These are phyloP conservation scores for Apogon hyalosoma DNA, from an alignment of 2,797 vertebrate genomes.

Conservation along the genomic window DNA sequence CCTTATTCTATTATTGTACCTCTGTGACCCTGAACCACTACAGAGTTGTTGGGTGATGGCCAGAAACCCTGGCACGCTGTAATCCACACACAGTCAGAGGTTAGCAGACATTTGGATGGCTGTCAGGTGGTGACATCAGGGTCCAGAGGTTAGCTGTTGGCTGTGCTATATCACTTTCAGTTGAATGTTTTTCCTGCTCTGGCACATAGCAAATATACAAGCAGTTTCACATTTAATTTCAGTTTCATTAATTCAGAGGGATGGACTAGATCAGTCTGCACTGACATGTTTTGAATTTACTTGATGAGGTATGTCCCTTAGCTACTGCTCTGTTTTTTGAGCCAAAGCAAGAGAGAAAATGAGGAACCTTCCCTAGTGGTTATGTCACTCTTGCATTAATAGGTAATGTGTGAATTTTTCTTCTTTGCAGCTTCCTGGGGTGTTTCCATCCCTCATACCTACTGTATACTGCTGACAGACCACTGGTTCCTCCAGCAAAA, in stretches of 20 bases:
- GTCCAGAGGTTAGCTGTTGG: slow-evolving; percentile 49
- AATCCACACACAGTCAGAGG: slow-evolving; percentile 39
- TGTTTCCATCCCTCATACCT: slow-evolving; percentile 16
- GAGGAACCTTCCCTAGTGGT: slow-evolving; percentile 4
- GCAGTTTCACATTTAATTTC: slow-evolving; percentile 1
- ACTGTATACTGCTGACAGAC: background rate
- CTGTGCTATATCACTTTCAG: slow-evolving; percentile 10
- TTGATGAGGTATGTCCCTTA: background rate
- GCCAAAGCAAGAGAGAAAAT: slow-evolving; percentile 8
- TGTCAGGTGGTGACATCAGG: slow-evolving; percentile 57
- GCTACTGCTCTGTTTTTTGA: slow-evolving; percentile 15
- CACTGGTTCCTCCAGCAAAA: slow-evolving; percentile 5
- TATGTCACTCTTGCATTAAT: slow-evolving; percentile 32
- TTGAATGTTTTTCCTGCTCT: slow-evolving; percentile 22
- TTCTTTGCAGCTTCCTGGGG: slow-evolving; percentile 1
- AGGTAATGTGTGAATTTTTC: slow-evolving; percentile 21
- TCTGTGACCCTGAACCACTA: slow-evolving; percentile 25
- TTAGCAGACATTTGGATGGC: slow-evolving; percentile 44
- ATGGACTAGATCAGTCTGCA: background rate
- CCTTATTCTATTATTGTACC: slow-evolving; percentile 19
- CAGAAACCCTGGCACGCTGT: slow-evolving; percentile 12
- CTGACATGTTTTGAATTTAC: slow-evolving; percentile 10
- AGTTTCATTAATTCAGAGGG: background rate
- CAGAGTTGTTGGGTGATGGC: slow-evolving; percentile 16
- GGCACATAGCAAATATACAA: slow-evolving; percentile 12